phyloP scores from a whole-genome alignment of 2,113 vertebrate genomes.

The Pangasianodon gigas region DNA sequence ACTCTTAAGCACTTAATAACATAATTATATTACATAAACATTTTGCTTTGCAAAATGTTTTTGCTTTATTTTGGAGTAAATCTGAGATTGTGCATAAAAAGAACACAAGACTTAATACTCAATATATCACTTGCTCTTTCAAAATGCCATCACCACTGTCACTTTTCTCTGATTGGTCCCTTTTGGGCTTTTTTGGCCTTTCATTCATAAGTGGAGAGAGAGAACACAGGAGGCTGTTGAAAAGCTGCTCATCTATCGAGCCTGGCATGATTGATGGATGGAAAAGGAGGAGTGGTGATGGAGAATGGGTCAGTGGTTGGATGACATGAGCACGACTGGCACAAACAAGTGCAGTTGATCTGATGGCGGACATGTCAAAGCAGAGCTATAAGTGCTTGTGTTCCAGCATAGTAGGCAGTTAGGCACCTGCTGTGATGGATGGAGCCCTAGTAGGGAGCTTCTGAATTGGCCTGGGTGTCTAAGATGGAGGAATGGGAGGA shows the following conservation, averaged over 20 bases:
- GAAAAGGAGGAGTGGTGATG: slow-evolving; percentile 63
- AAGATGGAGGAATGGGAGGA: slow-evolving; percentile 35
- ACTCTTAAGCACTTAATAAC: background rate
- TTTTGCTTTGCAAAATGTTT: background rate
- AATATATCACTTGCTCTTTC: slow-evolving; percentile 50
- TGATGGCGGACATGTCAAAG: slow-evolving; percentile 67
- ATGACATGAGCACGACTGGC: slow-evolving; percentile 50
- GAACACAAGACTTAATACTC: slow-evolving; percentile 35
- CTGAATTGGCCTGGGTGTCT: slow-evolving; percentile 56
- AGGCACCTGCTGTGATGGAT: slow-evolving; percentile 70
- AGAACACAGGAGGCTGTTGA: slow-evolving; percentile 4
- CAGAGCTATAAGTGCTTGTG: slow-evolving; percentile 71
- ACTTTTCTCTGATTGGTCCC: slow-evolving; percentile 56
- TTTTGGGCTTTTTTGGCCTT: slow-evolving; percentile 65
- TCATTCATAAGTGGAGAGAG: slow-evolving; percentile 32
- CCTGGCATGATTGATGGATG: slow-evolving; percentile 66
- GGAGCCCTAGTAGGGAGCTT: slow-evolving; percentile 59
- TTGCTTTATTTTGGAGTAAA: slow-evolving; percentile 20
- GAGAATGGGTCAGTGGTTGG: slow-evolving; percentile 50
- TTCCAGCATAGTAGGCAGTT: slow-evolving; percentile 64
- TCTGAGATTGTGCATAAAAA: slow-evolving; percentile 23
- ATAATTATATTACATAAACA: background rate
- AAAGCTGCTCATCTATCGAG: slow-evolving; percentile 62
- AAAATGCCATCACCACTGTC: slow-evolving; percentile 50
- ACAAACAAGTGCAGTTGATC: slow-evolving; percentile 40